A percentile compares a stretch with the other conserved stretches of the same genome.
phyloP scores from a whole-genome alignment of 2,888 invertebrate species.

The Zaprionus bogoriensis region DNA sequence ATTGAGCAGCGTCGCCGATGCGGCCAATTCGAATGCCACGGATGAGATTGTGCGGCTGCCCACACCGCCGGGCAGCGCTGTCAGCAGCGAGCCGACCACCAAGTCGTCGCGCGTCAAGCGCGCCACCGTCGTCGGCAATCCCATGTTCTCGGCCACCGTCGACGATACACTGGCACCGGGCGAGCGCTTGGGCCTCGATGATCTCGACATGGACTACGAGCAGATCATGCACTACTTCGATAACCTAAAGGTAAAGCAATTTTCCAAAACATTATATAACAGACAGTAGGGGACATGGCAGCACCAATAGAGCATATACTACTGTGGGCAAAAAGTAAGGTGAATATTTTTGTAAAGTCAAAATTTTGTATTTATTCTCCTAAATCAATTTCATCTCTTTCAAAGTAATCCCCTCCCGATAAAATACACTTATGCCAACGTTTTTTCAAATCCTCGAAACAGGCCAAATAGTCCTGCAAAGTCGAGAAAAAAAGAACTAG shows the following conservation, averaged over 20 bases:
- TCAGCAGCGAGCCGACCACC: slow-evolving; percentile 68
- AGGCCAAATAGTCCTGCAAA: too few relatives aligned
- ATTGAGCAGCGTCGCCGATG: slow-evolving; percentile 62
- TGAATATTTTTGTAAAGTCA: too few relatives aligned
- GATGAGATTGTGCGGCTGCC: slow-evolving; percentile 64
- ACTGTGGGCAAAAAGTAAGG: too few relatives aligned
- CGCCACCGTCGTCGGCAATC: slow-evolving; percentile 93
- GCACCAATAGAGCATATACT: too few relatives aligned
- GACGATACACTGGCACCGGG: slow-evolving; percentile 84
- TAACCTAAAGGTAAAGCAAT: slow-evolving; percentile 91
- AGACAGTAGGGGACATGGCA: too few relatives aligned
- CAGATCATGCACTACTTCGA: slow-evolving; percentile 99
- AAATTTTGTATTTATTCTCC: too few relatives aligned
- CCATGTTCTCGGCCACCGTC: slow-evolving; percentile 89
- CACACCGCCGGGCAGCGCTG: slow-evolving; percentile 33
- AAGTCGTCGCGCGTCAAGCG: slow-evolving; percentile 86
- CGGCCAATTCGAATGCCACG: slow-evolving; percentile 70
- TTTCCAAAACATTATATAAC: too few relatives aligned
- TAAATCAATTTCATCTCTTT: too few relatives aligned
- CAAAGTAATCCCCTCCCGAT: too few relatives aligned
- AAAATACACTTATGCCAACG: too few relatives aligned
- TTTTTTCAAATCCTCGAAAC: too few relatives aligned
- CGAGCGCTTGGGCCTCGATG: slow-evolving; percentile 89
- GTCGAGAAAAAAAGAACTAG: too few relatives aligned
- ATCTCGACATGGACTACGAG: slow-evolving; percentile 97